Evolutionary conservation across 1,140 invertebrate species (phyloP).

Genomic region (Drosophila pectinifera): DNA sequence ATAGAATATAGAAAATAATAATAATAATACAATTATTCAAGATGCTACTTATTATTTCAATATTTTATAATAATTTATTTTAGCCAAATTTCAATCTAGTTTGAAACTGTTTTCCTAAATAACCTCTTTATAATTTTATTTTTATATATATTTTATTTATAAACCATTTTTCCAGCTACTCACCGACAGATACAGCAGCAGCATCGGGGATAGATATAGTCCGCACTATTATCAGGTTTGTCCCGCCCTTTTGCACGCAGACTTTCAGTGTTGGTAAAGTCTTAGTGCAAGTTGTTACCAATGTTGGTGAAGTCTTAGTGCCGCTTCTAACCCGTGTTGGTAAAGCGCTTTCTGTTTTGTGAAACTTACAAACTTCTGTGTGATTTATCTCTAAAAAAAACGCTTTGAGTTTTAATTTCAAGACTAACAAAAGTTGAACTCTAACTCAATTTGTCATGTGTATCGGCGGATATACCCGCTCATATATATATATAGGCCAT

Average conservation of each 20-base stretch:
- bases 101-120: no score
- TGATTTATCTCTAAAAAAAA: background rate
- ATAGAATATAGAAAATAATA: no score
- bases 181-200: slow-evolving; percentile 80
- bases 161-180: slow-evolving; percentile 64
- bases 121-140: background rate
- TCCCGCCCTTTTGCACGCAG: slow-evolving; percentile 17
- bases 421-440: slow-evolving; percentile 19
- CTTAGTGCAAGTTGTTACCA: background rate
- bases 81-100: no score
- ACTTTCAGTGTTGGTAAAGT: background rate
- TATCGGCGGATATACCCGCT: background rate
- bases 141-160: slow-evolving; percentile 5
- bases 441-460: slow-evolving; percentile 3
- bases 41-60: background rate
- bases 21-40: no score
- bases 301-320: background rate
- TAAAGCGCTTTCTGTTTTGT: background rate
- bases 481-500: slow-evolving; percentile 3
- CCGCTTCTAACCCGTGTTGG: background rate
- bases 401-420: background rate
- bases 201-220: slow-evolving; percentile 82
- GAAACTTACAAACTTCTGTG: no score
- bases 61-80: background rate
- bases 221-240: slow-evolving; percentile 82